These are phyloP conservation scores for Tridacna gigas DNA, from an alignment of 2,888 invertebrate genomes.

Conservation along the genomic window DNA sequence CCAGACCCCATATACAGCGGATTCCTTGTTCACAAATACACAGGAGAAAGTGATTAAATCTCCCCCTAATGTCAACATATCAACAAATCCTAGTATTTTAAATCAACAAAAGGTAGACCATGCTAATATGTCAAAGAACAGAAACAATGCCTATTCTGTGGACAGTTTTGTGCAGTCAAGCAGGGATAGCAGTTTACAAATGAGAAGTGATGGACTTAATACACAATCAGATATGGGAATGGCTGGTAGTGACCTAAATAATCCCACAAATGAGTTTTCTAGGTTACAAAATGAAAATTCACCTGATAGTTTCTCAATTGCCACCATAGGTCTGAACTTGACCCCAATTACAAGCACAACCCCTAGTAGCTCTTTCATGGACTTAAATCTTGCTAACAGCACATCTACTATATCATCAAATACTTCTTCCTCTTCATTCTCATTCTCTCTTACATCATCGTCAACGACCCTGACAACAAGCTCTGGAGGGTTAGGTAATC, in stretches of 20 bases:
- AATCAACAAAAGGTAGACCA: conserved; percentile 49
- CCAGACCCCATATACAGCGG: conserved; percentile 68
- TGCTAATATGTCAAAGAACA: conserved; percentile 50
- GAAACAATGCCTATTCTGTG: conserved; percentile 74
- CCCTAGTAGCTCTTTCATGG: conserved; percentile 66
- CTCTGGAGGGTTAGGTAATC: conserved; percentile 62
- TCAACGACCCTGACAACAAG: conserved; percentile 64
- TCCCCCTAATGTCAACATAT: conserved; percentile 64
- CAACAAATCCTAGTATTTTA: conserved; percentile 46
- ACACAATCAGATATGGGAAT: conserved; percentile 51
- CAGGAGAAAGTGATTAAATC: conserved; percentile 63
- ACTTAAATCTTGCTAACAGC: conserved; percentile 65
- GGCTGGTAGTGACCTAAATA: conserved; percentile 43
- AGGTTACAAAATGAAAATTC: conserved; percentile 66
- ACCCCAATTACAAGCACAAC: conserved; percentile 71
- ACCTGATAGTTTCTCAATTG: conserved; percentile 75
- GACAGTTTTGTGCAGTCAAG: conserved; percentile 77
- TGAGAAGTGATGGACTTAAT: conserved; percentile 42
- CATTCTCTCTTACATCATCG: conserved; percentile 66
- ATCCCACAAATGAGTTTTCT: conserved; percentile 61
- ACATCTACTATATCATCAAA: conserved; percentile 58
- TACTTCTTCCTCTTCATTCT: conserved; percentile 64
- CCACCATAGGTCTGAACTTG: conserved; percentile 77
- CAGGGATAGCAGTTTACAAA: conserved; percentile 56
- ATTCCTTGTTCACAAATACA: conserved; percentile 66